A percentile compares a stretch with the other conserved stretches of the same genome.
These are phyloP conservation scores for Linnaemya vulpina DNA, from an alignment of 2,888 invertebrate genomes.

Conservation along the genomic window DNA sequence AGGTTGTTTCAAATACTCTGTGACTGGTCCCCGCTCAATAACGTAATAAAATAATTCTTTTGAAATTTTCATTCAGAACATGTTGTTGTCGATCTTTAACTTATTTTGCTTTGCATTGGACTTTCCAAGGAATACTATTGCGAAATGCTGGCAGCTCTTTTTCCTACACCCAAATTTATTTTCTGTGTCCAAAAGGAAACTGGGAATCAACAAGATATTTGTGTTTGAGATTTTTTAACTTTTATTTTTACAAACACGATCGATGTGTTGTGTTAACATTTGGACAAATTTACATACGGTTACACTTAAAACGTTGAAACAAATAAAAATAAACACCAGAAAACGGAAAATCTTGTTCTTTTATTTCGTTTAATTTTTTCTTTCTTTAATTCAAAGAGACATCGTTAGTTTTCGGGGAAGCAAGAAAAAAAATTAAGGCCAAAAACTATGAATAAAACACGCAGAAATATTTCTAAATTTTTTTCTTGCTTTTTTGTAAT, in stretches of 20 bases:
- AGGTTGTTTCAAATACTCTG: no score
- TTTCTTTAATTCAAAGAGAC: constrained; percentile 51
- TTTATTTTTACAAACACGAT: constrained; percentile 69
- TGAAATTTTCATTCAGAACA: no score
- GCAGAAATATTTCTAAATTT: constrained; percentile 67
- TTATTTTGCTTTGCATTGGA: no score
- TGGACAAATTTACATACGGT: constrained; percentile 72
- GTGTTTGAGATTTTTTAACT: constrained; percentile 47
- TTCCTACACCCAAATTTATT: neutral
- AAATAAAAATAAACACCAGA: constrained; percentile 50
- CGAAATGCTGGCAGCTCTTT: constrained; percentile 35
- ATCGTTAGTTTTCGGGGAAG: constrained; percentile 49
- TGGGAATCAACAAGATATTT: constrained; percentile 66
- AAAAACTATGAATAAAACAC: constrained; percentile 50
- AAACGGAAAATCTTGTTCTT: constrained; percentile 38
- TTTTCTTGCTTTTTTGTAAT: constrained; percentile 38
- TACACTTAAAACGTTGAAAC: constrained; percentile 68
- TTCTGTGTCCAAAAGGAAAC: constrained; percentile 56
- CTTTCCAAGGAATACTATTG: no score
- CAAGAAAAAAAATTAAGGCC: constrained; percentile 16
- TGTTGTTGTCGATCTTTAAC: no score
- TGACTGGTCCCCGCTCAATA: no score
- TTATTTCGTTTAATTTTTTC: constrained; percentile 37
- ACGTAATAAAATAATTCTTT: no score
- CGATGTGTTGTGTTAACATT: constrained; percentile 72